Conservation (phyloP, 2,888 invertebrate species). For the Hirtodrosophila cameraria region DNA sequence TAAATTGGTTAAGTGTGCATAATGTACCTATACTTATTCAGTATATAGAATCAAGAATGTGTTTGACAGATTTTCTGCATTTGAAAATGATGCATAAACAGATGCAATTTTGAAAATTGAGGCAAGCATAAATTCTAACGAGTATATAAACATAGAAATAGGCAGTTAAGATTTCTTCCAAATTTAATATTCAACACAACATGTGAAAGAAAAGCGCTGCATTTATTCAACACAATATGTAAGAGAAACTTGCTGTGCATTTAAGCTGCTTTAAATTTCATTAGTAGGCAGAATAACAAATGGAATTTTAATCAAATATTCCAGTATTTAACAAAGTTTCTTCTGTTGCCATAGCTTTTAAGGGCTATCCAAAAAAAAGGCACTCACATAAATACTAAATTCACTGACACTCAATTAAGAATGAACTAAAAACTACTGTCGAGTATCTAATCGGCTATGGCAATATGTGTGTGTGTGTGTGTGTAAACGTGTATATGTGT, state of each 20-base stretch:
- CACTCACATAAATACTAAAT: conserved; percentile 7
- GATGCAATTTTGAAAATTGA: too few relatives aligned
- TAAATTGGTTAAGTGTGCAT: too few relatives aligned
- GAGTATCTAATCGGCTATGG: conserved; percentile 14
- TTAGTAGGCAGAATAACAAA: not conserved
- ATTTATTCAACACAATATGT: too few relatives aligned
- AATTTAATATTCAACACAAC: not conserved
- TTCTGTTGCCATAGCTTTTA: conserved; percentile 1
- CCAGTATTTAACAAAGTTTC: conserved; percentile 7
- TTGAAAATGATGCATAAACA: too few relatives aligned
- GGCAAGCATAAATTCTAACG: too few relatives aligned
- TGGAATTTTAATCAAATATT: conserved; percentile 10
- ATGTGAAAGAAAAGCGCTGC: not conserved
- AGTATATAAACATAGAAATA: too few relatives aligned
- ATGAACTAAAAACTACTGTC: conserved; percentile 22
- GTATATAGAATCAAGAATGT: too few relatives aligned
- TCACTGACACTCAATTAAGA: conserved; percentile 53
- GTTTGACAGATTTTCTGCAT: too few relatives aligned
- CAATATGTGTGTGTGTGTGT: not conserved
- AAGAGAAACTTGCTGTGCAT: too few relatives aligned
- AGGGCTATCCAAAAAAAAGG: not conserved
- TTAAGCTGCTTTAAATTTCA: not conserved
- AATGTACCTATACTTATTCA: too few relatives aligned
- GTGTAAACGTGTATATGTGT: too few relatives aligned
- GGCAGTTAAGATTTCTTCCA: not conserved